A percentile compares a stretch with the other conserved stretches of the same genome.
phyloP scores from a whole-genome alignment of 2,113 vertebrate genomes.

The Ivindomyrus marchei region DNA sequence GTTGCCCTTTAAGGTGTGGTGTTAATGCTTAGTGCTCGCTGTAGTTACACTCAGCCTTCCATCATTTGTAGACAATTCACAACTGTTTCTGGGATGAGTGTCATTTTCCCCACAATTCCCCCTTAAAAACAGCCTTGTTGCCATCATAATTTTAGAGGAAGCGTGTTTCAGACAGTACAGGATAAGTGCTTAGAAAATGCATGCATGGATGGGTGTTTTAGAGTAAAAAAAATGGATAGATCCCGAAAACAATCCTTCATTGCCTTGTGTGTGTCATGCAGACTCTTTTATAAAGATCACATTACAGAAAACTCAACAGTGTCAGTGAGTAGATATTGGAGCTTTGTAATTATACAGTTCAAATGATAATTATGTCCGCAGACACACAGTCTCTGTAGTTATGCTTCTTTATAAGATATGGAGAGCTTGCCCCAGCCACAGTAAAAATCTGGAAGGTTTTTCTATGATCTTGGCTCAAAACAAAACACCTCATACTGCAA shows the following conservation, averaged over 20 bases:
- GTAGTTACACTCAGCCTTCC: neutral
- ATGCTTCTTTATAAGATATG: neutral
- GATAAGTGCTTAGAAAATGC: neutral
- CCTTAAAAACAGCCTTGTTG: neutral
- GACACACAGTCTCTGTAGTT: neutral
- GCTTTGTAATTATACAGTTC: neutral
- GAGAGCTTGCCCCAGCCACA: neutral
- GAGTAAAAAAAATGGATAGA: neutral
- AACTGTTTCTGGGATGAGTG: neutral
- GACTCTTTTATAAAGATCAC: neutral
- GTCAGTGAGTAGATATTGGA: neutral
- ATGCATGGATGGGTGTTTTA: neutral
- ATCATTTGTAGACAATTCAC: neutral
- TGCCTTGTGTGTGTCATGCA: neutral
- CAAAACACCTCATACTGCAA: neutral
- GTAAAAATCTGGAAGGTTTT: neutral
- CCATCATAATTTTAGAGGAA: neutral
- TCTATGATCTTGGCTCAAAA: neutral
- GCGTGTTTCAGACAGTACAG: neutral
- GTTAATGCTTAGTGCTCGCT: neutral
- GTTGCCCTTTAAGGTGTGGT: neutral
- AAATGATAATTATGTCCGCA: neutral
- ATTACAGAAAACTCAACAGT: neutral
- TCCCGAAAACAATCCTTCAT: neutral
- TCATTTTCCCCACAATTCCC: neutral